Evolutionary conservation across 2,797 vertebrate species (phyloP).

Genomic region (Tympanoctomys barrerae): DNA sequence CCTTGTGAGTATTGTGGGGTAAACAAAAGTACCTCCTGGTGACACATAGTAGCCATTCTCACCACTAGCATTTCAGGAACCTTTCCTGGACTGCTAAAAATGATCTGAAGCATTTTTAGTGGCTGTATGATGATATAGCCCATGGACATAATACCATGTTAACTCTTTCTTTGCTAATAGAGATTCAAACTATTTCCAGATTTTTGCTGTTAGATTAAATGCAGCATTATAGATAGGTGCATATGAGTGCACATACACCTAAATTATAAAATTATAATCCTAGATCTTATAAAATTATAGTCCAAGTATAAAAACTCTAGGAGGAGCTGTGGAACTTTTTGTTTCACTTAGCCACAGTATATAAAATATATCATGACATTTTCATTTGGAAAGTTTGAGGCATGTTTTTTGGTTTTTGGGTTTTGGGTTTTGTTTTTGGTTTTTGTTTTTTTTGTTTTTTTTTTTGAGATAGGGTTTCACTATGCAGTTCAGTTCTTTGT

Average conservation of each 20-base stretch:
- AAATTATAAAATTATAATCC: too few relatives aligned
- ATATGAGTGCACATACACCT: neutral
- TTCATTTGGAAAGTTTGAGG: conserved; percentile 40
- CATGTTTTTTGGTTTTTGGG: neutral
- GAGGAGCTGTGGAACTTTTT: neutral
- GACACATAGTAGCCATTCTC: neutral
- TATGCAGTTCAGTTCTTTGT: neutral
- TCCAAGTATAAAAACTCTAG: too few relatives aligned
- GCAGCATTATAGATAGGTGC: neutral
- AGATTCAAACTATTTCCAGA: neutral
- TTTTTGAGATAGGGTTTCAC: neutral
- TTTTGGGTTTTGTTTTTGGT: neutral
- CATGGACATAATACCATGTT: neutral
- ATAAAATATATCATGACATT: neutral
- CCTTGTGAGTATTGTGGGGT: neutral
- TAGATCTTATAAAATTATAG: too few relatives aligned
- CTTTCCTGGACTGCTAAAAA: neutral
- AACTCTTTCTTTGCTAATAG: neutral
- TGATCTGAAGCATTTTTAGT: neutral
- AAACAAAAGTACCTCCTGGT: neutral
- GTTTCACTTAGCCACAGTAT: conserved; percentile 38
- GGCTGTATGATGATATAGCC: neutral
- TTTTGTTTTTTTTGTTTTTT: too few relatives aligned
- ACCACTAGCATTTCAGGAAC: neutral
- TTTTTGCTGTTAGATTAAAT: conserved; percentile 24